phyloP scores from a whole-genome alignment of 2,113 vertebrate species.

The Porphyrio hochstetteri region DNA sequence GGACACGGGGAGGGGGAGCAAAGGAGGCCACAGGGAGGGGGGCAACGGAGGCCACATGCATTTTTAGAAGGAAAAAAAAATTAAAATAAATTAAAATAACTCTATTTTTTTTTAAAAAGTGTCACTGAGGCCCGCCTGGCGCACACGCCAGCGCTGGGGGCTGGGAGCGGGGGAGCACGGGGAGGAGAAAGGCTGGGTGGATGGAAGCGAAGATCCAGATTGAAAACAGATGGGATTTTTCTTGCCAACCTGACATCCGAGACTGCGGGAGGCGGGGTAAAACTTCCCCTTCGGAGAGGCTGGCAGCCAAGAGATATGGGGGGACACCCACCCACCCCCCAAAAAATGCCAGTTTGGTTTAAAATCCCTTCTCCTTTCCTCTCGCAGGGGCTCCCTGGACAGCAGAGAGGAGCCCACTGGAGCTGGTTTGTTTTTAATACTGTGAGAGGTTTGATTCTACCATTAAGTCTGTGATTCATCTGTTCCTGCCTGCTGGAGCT shows the following conservation, averaged over 20 bases:
- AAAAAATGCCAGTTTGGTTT: background rate
- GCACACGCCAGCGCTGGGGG: slow-evolving; percentile 21
- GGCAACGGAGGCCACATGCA: slow-evolving; percentile 39
- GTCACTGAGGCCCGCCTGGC: background rate
- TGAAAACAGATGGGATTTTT: slow-evolving; percentile 72
- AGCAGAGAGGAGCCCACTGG: background rate
- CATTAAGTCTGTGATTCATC: slow-evolving; percentile 49
- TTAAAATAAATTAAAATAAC: no score
- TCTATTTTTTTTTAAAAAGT: background rate
- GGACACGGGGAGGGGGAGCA: no score
- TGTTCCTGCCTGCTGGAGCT: slow-evolving; percentile 40
- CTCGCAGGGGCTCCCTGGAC: background rate
- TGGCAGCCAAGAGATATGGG: slow-evolving; percentile 75
- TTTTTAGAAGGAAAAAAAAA: background rate
- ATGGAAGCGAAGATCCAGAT: slow-evolving; percentile 65
- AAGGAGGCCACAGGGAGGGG: background rate
- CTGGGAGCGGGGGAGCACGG: slow-evolving; percentile 1
- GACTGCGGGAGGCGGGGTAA: slow-evolving; percentile 40
- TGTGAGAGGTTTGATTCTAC: background rate
- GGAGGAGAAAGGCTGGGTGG: slow-evolving; percentile 24
- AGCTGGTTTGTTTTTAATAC: background rate
- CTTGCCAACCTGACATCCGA: slow-evolving; percentile 72
- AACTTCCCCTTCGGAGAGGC: slow-evolving; percentile 2
- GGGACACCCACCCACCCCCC: background rate
- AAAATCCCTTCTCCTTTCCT: background rate